phyloP scores from a whole-genome alignment of 2,888 invertebrate species.

The Dicranocentrus wangi region DNA sequence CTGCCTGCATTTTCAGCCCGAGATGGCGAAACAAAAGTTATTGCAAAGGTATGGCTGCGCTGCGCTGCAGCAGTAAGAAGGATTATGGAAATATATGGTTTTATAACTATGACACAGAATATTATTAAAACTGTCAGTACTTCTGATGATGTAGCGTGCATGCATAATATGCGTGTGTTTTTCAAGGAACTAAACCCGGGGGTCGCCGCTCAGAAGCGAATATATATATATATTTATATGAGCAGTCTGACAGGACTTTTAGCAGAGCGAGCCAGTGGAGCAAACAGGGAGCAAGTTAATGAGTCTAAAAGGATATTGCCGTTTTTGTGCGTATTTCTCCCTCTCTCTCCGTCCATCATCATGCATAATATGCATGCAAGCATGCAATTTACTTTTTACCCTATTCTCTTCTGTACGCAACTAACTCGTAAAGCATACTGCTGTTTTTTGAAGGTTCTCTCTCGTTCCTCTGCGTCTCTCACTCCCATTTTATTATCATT shows the following conservation, averaged over 20 bases:
- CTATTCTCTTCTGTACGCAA: background rate
- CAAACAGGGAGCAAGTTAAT: constrained; percentile 31
- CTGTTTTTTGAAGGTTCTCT: too few species aligned
- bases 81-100: too few species aligned
- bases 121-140: too few species aligned
- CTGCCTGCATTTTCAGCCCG: too few species aligned
- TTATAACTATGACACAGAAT: too few species aligned
- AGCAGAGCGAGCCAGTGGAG: constrained; percentile 7
- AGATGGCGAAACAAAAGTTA: too few species aligned
- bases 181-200: background rate
- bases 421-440: too few species aligned
- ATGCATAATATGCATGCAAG: constrained; percentile 3
- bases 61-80: too few species aligned
- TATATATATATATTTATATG: too few species aligned
- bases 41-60: too few species aligned
- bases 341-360: background rate
- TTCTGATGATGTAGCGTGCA: too few species aligned
- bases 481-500: constrained; percentile 27
- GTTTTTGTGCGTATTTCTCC: constrained; percentile 38
- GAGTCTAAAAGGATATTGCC: constrained; percentile 37
- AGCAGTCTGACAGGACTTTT: constrained; percentile 39
- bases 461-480: background rate
- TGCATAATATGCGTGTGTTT: too few species aligned
- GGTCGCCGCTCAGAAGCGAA: background rate
- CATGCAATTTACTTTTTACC: constrained; percentile 14